A percentile compares a stretch with the other conserved stretches of the same genome.
These are phyloP conservation scores for Ectobius pallidus DNA, from an alignment of 2,888 invertebrate species.

Conservation along the genomic window DNA sequence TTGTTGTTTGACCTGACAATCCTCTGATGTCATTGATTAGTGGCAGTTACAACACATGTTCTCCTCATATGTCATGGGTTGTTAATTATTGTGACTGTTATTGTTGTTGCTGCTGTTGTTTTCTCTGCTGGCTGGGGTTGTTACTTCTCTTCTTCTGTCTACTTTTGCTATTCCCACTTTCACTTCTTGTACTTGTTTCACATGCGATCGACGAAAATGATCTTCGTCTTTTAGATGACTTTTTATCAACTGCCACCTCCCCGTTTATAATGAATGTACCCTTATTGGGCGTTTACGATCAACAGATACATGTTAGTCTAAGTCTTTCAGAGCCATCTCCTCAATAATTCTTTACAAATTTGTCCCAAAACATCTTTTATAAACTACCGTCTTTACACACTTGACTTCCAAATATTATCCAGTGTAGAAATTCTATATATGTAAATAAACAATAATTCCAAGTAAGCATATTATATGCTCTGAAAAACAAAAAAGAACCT, in stretches of 20 bases:
- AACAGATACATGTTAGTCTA: neutral
- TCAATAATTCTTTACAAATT: too few relatives aligned
- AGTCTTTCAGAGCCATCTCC: neutral
- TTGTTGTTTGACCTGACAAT: neutral
- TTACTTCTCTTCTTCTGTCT: conserved; percentile 26
- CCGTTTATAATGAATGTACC: neutral
- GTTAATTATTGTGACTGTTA: conserved; percentile 6
- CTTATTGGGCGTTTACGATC: neutral
- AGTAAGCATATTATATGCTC: neutral
- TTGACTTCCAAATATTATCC: too few relatives aligned
- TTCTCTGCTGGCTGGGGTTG: conserved; percentile 19
- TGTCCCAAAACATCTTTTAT: too few relatives aligned
- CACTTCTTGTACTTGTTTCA: conserved; percentile 21
- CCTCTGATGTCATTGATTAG: neutral
- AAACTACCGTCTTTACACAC: too few relatives aligned
- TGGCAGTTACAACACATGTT: neutral
- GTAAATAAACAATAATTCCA: neutral
- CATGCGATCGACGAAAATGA: conserved; percentile 27
- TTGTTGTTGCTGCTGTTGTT: neutral
- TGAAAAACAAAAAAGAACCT: too few relatives aligned
- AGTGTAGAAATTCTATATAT: neutral
- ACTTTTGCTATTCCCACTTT: conserved; percentile 28
- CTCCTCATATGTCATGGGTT: conserved; percentile 16
- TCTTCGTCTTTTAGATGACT: conserved; percentile 11
- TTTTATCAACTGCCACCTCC: neutral